Conservation (phyloP, 2,888 invertebrate genomes). For the Cataglyphis altisquamis region DNA sequence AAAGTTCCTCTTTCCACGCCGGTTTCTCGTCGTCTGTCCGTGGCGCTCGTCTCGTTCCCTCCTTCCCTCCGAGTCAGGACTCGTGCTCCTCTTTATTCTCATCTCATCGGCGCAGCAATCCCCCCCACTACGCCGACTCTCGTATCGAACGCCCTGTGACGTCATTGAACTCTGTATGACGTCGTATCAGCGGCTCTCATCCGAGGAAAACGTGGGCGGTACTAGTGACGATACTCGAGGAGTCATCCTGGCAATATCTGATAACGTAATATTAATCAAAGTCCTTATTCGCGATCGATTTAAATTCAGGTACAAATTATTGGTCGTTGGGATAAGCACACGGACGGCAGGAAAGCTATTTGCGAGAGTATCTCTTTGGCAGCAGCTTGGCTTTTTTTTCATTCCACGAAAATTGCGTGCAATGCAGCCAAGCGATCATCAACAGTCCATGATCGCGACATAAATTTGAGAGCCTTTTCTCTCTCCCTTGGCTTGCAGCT, state of each 20-base stretch:
- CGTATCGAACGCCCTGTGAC: slow-evolving; percentile 83
- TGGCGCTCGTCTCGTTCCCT: slow-evolving; percentile 43
- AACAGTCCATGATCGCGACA: background rate
- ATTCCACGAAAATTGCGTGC: background rate
- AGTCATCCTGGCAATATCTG: background rate
- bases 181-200: slow-evolving; percentile 79
- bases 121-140: slow-evolving; percentile 71
- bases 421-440: background rate
- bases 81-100: slow-evolving; percentile 68
- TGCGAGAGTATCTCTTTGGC: background rate
- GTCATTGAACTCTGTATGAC: slow-evolving; percentile 83
- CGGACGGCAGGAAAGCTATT: background rate
- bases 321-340: background rate
- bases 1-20: slow-evolving; percentile 65
- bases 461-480: background rate
- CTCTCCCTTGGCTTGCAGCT: too few species aligned
- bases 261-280: slow-evolving; percentile 22
- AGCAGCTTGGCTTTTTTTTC: background rate
- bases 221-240: background rate
- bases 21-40: slow-evolving; percentile 39
- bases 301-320: background rate
- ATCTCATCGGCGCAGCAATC: slow-evolving; percentile 67
- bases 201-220: slow-evolving; percentile 9
- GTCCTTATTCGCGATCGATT: background rate
- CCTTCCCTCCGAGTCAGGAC: slow-evolving; percentile 38